Conservation (phyloP, 2,113 vertebrate species). For the Zosterops hypoxanthus region DNA sequence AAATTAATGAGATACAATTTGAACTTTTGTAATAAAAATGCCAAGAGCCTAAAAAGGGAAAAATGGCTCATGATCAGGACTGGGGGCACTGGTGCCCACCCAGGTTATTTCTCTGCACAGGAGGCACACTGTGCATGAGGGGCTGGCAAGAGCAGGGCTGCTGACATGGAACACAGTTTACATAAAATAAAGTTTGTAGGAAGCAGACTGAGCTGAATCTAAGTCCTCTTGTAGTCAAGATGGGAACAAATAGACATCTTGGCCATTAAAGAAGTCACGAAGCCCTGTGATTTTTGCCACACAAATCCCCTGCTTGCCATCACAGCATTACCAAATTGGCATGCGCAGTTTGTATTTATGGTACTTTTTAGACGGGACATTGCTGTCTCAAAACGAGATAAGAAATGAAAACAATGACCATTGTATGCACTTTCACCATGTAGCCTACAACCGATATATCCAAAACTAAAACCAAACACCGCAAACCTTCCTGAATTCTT, state of each 20-base stretch:
- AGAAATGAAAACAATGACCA: neutral
- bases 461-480: neutral
- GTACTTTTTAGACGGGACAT: neutral
- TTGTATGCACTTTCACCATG: accelerated
- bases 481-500: neutral
- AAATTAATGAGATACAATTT: neutral
- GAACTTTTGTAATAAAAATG: neutral
- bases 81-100: neutral
- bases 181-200: neutral
- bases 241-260: neutral
- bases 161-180: neutral
- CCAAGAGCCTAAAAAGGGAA: neutral
- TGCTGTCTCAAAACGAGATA: neutral
- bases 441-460: neutral
- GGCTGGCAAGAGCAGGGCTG: neutral
- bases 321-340: neutral
- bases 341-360: accelerated
- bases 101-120: accelerated
- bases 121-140: accelerated
- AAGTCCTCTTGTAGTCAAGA: neutral
- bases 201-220: neutral
- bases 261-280: neutral
- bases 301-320: neutral
- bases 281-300: neutral
- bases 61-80: neutral